Percentiles rank a stretch among this genome's conserved stretches.
Evolutionary conservation across 2,113 vertebrate genomes (phyloP).

Genomic region (Siniperca chuatsi): DNA sequence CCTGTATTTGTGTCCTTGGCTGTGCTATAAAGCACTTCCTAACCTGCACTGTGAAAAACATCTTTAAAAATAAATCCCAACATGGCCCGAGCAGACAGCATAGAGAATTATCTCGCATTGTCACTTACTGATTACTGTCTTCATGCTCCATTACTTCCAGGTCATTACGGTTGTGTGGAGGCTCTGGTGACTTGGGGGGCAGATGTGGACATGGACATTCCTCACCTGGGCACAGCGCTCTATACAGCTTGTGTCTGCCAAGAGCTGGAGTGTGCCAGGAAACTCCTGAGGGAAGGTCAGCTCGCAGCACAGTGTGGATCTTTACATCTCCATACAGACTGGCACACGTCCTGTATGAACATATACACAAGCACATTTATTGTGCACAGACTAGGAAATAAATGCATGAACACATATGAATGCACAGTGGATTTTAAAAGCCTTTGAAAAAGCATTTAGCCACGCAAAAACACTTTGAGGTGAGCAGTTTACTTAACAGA

Average conservation of each 20-base stretch:
- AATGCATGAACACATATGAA: background rate
- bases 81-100: constrained; percentile 51
- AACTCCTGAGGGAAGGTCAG: constrained; percentile 93
- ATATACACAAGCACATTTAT: constrained; percentile 2
- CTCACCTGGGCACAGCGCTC: constrained; percentile 93
- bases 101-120: constrained; percentile 60
- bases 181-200: constrained; percentile 92
- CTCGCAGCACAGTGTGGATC: constrained; percentile 35
- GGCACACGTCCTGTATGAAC: constrained; percentile 1
- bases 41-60: constrained; percentile 28
- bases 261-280: constrained; percentile 90
- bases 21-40: constrained; percentile 19
- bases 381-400: background rate
- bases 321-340: constrained; percentile 34
- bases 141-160: constrained; percentile 81
- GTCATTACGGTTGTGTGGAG: constrained; percentile 92
- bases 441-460: background rate
- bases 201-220: constrained; percentile 94
- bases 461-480: background rate
- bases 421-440: background rate
- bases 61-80: constrained; percentile 52
- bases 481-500: background rate
- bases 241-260: constrained; percentile 92
- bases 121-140: constrained; percentile 62
- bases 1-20: constrained; percentile 41